Conservation (phyloP, 2,888 invertebrate genomes). For the Sisyra nigra region DNA sequence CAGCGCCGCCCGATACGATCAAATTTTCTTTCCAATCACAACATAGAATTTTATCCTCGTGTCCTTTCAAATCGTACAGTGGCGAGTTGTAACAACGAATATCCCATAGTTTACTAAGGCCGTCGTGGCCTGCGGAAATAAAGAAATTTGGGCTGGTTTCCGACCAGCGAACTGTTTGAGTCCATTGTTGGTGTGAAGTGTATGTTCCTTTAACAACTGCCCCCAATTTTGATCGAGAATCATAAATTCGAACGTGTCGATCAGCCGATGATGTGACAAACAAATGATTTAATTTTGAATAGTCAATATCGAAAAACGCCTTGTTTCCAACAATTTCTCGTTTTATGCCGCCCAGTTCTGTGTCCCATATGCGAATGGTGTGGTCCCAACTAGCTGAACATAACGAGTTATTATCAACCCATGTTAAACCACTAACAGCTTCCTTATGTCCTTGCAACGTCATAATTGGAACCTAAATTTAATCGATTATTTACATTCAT, state of each 20-base stretch:
- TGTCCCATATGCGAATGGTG: conserved; percentile 86
- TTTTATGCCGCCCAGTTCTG: conserved; percentile 62
- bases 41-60: conserved; percentile 83
- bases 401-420: conserved; percentile 65
- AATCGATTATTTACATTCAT: not conserved
- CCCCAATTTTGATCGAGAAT: conserved; percentile 82
- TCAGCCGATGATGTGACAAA: conserved; percentile 84
- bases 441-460: conserved; percentile 89
- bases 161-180: conserved; percentile 83
- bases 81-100: conserved; percentile 81
- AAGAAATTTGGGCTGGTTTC: conserved; percentile 66
- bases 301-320: conserved; percentile 74
- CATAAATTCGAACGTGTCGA: conserved; percentile 78
- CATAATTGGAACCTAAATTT: conserved; percentile 53
- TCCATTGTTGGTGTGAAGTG: conserved; percentile 83
- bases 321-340: conserved; percentile 77
- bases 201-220: conserved; percentile 75
- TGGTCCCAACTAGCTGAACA: conserved; percentile 92
- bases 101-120: conserved; percentile 90
- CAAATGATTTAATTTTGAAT: conserved; percentile 57
- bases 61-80: conserved; percentile 82
- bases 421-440: conserved; percentile 68
- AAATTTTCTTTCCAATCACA: conserved; percentile 86
- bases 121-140: conserved; percentile 85
- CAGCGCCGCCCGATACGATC: conserved; percentile 83